Conservation (phyloP, 2,797 vertebrate species). For the Triplophysa yarkandensis region DNA sequence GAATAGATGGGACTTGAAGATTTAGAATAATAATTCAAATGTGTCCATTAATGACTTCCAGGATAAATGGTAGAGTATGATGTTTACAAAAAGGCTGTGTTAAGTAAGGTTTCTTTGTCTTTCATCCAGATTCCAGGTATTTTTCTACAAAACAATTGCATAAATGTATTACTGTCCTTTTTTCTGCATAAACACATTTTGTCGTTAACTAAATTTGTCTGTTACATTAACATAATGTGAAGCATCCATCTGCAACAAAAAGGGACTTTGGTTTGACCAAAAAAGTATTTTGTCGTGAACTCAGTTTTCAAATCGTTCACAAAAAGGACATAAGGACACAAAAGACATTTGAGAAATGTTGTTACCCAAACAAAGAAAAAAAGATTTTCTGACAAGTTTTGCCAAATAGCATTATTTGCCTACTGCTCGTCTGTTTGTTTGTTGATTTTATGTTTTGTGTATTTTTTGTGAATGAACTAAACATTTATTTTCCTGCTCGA, state of each 20-base stretch:
- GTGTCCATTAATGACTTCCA: neutral
- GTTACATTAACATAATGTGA: neutral
- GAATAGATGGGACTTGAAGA: neutral
- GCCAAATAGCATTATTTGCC: neutral
- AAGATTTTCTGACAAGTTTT: no score
- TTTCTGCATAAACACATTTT: neutral
- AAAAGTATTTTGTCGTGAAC: no score
- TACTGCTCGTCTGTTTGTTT: no score
- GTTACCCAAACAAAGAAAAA: no score
- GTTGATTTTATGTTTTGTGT: neutral
- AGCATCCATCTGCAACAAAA: neutral
- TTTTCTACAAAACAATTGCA: neutral
- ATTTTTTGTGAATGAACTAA: neutral
- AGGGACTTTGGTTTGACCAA: no score
- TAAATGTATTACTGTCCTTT: constrained; percentile 18
- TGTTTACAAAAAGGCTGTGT: neutral
- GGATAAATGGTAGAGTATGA: neutral
- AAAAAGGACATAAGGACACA: no score
- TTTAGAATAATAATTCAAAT: neutral
- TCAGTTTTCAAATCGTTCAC: no score
- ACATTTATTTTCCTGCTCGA: no score
- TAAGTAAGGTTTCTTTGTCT: neutral
- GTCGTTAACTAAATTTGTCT: neutral
- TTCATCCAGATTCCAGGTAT: neutral
- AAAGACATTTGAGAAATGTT: no score